Evolutionary conservation across 2,113 vertebrate species (phyloP), one percentile per base, ranked within the genome.

Genomic region (Gymnocephalus cernua): DNA sequence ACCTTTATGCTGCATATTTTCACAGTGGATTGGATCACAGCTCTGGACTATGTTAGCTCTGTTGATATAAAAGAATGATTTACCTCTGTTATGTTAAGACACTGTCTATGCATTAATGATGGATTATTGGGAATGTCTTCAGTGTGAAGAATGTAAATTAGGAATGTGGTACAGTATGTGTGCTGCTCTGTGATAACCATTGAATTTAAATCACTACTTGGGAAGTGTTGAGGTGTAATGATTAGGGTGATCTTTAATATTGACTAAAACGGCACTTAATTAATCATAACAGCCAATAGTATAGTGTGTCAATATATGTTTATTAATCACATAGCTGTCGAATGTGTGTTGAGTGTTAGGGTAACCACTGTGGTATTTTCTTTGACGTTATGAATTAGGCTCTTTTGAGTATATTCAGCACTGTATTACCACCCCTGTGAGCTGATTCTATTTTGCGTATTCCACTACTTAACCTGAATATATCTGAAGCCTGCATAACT

Each of bases 1-100:
- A 78, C 58, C 68, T 84, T 68, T 80, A 70, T 5, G 58, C 61
- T 82, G 68, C 71, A 64, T 76, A 78, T 50, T 80, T 58, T 51
- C 48, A 25, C 56, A 6, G 4, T 27, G 44, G 19, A 10, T 2
- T 35, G 50, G 23, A 21, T 83, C 58, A 75, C 61, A 51, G 18
- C 44, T 61, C 32, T 41, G 47, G 25, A 54, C 72, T 61, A 21
- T 45, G n/a, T 72, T 50, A 45, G 47, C 47, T 35, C 4, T 29
- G 27, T 66, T 41, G 25, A 72, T 51, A 57, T 29, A 29, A 65
- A 32, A n/a, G 29, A 47, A 45, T 59, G 38, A 83, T 50, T 27
- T 66, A 72, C 21, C 12, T 29, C 13, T 59, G 29, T 25, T 54
- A 6, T 50, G 48, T 58, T 45, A 38, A 50, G 41, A 50, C 44